Percentiles rank a stretch among this genome's conserved stretches.
Conservation (phyloP, 1,140 invertebrate species). For the Calephelis nemesis region DNA sequence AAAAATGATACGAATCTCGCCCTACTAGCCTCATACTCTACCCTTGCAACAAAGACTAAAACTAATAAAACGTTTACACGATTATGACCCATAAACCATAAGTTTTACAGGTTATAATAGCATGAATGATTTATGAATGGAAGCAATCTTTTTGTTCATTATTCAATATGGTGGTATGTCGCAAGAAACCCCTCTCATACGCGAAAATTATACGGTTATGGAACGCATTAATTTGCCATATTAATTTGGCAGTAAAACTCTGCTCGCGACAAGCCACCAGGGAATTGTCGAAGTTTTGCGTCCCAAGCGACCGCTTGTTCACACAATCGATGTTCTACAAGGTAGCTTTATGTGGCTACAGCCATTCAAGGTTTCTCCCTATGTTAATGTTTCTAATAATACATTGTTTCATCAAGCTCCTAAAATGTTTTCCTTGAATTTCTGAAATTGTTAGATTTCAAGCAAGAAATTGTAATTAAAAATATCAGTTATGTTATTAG, state of each 20-base stretch:
- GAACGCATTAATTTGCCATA: constrained; percentile 80
- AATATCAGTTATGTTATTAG: too few species aligned
- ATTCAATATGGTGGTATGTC: constrained; percentile 53
- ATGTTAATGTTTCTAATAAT: constrained; percentile 38
- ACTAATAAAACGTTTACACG: constrained; percentile 18
- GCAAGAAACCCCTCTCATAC: constrained; percentile 66
- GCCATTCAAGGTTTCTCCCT: constrained; percentile 55
- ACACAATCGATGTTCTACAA: constrained; percentile 60
- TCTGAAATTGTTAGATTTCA: constrained; percentile 20
- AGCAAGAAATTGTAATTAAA: not conserved
- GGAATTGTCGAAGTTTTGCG: constrained; percentile 66
- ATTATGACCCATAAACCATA: constrained; percentile 20
- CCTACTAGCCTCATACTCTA: constrained; percentile 40
- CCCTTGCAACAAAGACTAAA: constrained; percentile 21
- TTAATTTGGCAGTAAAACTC: constrained; percentile 80
- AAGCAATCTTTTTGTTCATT: constrained; percentile 30
- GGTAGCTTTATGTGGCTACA: constrained; percentile 55
- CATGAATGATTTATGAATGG: constrained; percentile 12
- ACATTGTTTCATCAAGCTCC: constrained; percentile 15
- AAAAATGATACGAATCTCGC: constrained; percentile 71
- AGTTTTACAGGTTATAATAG: constrained; percentile 17
- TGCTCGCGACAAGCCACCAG: constrained; percentile 67
- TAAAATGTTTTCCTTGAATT: constrained; percentile 22
- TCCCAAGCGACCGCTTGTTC: constrained; percentile 68
- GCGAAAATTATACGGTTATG: constrained; percentile 71